Evolutionary conservation across 2,888 invertebrate species (phyloP), one percentile per base, ranked within the genome.

Genomic region (Bombylius major): DNA sequence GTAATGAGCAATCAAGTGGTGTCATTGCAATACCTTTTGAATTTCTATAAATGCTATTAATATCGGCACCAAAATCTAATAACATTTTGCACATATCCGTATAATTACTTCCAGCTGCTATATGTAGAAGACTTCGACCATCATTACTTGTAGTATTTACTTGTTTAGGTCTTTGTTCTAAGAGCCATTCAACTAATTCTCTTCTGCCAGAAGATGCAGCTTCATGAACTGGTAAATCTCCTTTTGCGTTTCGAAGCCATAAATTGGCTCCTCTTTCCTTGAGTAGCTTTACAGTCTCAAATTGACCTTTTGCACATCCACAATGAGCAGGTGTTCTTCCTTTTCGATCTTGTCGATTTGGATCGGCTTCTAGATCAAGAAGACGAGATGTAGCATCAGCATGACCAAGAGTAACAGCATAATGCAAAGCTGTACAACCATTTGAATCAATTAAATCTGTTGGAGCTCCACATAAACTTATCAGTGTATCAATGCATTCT

Each of bases 401-500:
- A 69, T 98, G 97, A 0, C 97, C 96, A 53, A 97, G 77, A 0
- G 97, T 96, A 4, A 95, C 93, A 5, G 98, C 92, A 70, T 98
- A 99, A 75, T 98, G 98, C 34, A 99, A 75, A 0, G 98, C 90
- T 0, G 97, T 94, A 70, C 96, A 97, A 1, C 95, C 96, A 70
- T 96, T 96, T 51, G 87, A 87, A 73, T 98, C 97, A 31, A 86
- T 84, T 13, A 89, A 82, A 72, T 97, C 94, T 0, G 93, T 87
- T 33, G 87, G 84, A 4, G 93, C 90, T 0, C 91, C 91, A 68
- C 93, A 93, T 7, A 94, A 76, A 12, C 89, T 88, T 1, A 95
- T 82, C 56, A 98, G 73, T 0, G 89, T 87, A 67, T 95, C 94
- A 53, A 95, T 79, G 65, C 94, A 94, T 67, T 92, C 89, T 0